phyloP scores from a whole-genome alignment of 2,113 vertebrate genomes.

The Ariopsis seemanni region DNA sequence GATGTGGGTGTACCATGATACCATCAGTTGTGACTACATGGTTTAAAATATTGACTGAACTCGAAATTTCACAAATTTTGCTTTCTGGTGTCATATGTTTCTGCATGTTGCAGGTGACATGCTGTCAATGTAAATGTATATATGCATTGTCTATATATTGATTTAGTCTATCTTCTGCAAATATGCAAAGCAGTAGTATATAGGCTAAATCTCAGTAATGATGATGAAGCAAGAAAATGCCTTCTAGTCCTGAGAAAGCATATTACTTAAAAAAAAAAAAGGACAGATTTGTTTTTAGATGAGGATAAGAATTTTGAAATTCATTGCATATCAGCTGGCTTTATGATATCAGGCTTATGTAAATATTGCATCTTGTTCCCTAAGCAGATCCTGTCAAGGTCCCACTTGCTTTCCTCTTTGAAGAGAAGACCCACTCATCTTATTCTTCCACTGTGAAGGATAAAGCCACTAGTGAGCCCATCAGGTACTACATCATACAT shows the following conservation, averaged over 20 bases:
- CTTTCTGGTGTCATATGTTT: neutral
- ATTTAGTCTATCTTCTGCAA: neutral
- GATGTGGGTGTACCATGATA: neutral
- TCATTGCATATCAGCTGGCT: neutral
- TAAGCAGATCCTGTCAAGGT: slow-evolving; percentile 79
- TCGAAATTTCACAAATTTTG: neutral
- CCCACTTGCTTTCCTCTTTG: slow-evolving; percentile 89
- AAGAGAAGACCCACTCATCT: slow-evolving; percentile 96
- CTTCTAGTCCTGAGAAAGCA: neutral
- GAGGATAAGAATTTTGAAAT: neutral
- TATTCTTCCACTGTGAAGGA: slow-evolving; percentile 98
- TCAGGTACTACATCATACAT: slow-evolving; percentile 78
- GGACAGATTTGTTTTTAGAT: neutral
- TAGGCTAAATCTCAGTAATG: neutral
- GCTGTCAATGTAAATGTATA: neutral
- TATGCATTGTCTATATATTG: neutral
- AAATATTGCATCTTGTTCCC: slow-evolving; percentile 9
- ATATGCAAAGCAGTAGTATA: neutral
- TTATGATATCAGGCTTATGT: neutral
- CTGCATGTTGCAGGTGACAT: neutral
- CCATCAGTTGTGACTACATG: neutral
- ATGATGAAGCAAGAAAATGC: neutral
- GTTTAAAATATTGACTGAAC: neutral
- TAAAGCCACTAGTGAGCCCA: slow-evolving; percentile 96
- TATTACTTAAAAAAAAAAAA: neutral